Evolutionary conservation across 2,797 vertebrate genomes (phyloP), one percentile per base, ranked within the genome.

Genomic region (Myotis planiceps): DNA sequence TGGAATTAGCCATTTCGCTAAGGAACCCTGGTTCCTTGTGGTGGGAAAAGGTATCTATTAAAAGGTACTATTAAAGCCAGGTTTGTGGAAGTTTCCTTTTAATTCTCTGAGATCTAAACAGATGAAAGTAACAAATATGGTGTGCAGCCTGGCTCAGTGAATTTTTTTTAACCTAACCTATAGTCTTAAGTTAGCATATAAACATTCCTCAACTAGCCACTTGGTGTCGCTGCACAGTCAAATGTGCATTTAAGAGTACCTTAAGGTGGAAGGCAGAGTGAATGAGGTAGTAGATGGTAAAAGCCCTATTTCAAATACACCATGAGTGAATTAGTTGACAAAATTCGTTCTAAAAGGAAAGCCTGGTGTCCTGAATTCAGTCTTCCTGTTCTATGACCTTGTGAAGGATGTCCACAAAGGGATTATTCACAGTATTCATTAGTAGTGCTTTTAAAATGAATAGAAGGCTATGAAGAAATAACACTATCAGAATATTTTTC

Each of bases 171-270:
- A 34, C 32, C 23, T n/a, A 37, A 25, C 19, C 4, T 4, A 2
- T 0, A n/a, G 12, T 85, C 68, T 21, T 55, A 45, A 65, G 2
- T 78, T 68, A 71, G 19, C 5, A 0, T 74, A 1, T 12, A 29
- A 2, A n/a, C 55, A 25, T 96, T 90, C 96, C 90, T 76, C 51
- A 32, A 2, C 6, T 27, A 18, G 27, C 96, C 97, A 95, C 94
- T 51, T 29, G 96, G 76, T 92, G 96, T 92, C 96, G 27, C 97
- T 91, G 88, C 81, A 80, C 6, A 72, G 87, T 42, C 96, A 71
- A 65, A 25, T 55, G 78, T 86, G 25, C 39, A 0, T 34, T 37
- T 29, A 1, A 49, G 45, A 66, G 23, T 1, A 2, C 65, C 32
- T 51, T 51, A 0, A 0, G 2, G 6, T 29, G 42, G 60, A 65